Evolutionary conservation across 1,140 invertebrate species (phyloP).

Genomic region (Grapholita molesta): DNA sequence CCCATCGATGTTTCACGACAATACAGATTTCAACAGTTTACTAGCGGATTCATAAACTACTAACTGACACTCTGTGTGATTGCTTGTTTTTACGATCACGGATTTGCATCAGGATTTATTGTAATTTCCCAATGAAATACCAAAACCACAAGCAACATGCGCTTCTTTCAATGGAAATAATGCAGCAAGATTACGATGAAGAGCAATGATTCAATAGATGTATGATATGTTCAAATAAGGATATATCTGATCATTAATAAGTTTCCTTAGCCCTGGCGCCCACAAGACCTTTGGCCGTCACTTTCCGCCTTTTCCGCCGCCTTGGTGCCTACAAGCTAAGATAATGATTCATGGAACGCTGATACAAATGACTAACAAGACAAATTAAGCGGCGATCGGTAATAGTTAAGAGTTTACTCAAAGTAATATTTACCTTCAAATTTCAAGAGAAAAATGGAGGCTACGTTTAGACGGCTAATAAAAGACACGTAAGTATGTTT

Average conservation of each 20-base stretch:
- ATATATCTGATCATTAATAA: not conserved
- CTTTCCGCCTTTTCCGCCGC: constrained; percentile 8
- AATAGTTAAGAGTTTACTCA: not conserved
- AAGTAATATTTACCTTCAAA: not conserved
- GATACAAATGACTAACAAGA: constrained; percentile 3
- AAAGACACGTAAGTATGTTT: too few species aligned
- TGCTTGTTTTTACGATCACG: not conserved
- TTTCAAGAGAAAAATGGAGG: not conserved
- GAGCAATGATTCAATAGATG: not conserved
- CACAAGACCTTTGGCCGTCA: constrained; percentile 8
- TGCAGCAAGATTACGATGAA: not conserved
- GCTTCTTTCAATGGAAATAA: not conserved
- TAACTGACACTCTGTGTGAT: not conserved
- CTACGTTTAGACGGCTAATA: not conserved
- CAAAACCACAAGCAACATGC: not conserved
- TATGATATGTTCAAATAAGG: constrained; percentile 10
- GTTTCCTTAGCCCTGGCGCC: constrained; percentile 2
- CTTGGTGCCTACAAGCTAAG: constrained; percentile 1
- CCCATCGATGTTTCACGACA: not conserved
- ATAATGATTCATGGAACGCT: constrained; percentile 1
- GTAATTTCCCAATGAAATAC: not conserved
- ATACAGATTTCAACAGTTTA: not conserved
- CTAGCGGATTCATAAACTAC: not conserved
- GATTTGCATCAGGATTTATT: not conserved
- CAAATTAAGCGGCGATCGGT: not conserved